Evolutionary conservation across 2,888 invertebrate genomes (phyloP), one percentile per base, ranked within the genome.

Genomic region (Zhuqinia jingwanae): DNA sequence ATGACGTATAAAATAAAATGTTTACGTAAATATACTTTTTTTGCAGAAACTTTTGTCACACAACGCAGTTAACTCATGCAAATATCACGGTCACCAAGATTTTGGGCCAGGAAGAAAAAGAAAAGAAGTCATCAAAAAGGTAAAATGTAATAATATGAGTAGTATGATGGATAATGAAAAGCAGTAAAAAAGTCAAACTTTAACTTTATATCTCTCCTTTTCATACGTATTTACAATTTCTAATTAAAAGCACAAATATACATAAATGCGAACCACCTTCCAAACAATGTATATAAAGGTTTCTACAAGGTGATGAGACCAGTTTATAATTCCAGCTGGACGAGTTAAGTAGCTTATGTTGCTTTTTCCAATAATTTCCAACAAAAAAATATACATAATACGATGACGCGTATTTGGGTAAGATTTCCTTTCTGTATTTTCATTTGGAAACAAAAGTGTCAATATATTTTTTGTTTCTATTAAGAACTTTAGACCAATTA

Each of bases 21-120:
- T 36, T 36, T 36, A 36, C 36, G 3, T 36, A 36, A 36, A 36
- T 36, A 8, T 36, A 36, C 36, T 36, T 36, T n/a, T 63, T 30
- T 30, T 30, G 13, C 2, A 30, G 60, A 27, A 63, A 63, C 30
- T 63, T 30, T n/a, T 36, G 36, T 60, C 36, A 36, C 36, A 3
- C 60, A 60, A 60, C 60, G 5, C 13, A 42, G n/a, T 45, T 11
- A 17, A 42, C 36, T 68, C 68, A 79, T 80, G 80, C 58, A 80
- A 80, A 80, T 80, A 80, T 80, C 80, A 80, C 2, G 80, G 80
- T 45, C 80, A 80, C 80, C 80, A 80, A 80, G 80, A 80, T 65
- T 65, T 79, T 13, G 17, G 17, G 42, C 20, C 68, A 80, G 58
- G 70, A 68, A 80, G 80, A 50, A 65, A 68, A 68, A n/a, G n/a